Conservation (phyloP, 2,888 invertebrate genomes). For the Selenia dentaria region DNA sequence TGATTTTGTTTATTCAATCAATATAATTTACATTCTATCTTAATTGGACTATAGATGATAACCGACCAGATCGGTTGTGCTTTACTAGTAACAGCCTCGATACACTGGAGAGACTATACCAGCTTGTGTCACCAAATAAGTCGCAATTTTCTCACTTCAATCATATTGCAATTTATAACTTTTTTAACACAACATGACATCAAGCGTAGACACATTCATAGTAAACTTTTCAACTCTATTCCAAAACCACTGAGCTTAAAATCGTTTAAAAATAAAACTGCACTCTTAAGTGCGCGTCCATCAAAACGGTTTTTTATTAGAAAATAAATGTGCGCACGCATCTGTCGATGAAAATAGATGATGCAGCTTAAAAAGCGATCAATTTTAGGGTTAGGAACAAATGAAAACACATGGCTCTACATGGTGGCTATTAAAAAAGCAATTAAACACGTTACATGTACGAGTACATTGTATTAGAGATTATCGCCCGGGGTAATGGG, state of each 20-base stretch:
- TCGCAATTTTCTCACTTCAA: constrained; percentile 4
- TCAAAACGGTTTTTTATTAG: constrained; percentile 17
- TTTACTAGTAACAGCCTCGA: no score
- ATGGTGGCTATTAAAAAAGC: constrained; percentile 9
- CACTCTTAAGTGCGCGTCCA: background rate
- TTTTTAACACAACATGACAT: constrained; percentile 8
- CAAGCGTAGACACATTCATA: background rate
- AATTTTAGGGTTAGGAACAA: constrained; percentile 22
- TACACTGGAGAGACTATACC: no score
- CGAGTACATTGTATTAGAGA: constrained; percentile 24
- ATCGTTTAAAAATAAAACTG: background rate
- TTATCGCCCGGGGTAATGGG: constrained; percentile 19
- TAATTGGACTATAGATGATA: no score
- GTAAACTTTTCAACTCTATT: background rate
- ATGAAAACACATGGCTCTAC: constrained; percentile 21
- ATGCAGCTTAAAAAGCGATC: constrained; percentile 27
- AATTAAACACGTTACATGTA: no score
- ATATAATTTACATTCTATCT: no score
- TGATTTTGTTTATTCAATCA: no score
- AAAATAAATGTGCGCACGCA: constrained; percentile 17
- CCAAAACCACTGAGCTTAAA: background rate
- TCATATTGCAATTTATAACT: constrained; percentile 19
- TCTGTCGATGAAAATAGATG: constrained; percentile 28
- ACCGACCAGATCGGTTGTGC: no score
- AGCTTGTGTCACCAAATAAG: no score